Conservation (phyloP, 2,888 invertebrate species). For the Apantesis nais region DNA sequence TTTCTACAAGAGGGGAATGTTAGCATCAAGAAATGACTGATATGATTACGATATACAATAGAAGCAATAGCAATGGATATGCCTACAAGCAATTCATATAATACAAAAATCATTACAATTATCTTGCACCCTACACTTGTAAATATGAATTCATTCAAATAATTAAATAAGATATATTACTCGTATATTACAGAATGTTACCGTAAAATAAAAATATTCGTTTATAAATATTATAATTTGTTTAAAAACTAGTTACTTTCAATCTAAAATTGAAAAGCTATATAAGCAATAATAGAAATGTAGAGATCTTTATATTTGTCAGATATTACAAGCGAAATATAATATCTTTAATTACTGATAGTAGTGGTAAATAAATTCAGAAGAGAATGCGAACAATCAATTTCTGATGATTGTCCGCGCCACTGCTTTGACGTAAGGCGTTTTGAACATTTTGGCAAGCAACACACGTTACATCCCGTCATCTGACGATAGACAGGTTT, state of each 20-base stretch:
- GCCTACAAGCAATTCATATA: slow-evolving; percentile 65
- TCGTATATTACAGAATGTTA: slow-evolving; percentile 72
- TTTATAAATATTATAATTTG: slow-evolving; percentile 72
- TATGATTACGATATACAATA: slow-evolving; percentile 53
- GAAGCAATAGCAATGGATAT: slow-evolving; percentile 61
- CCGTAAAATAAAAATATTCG: slow-evolving; percentile 69
- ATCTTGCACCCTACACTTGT: slow-evolving; percentile 63
- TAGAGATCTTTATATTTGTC: slow-evolving; percentile 61
- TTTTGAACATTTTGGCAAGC: slow-evolving; percentile 5
- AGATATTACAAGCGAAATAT: slow-evolving; percentile 44
- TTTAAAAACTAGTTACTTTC: slow-evolving; percentile 62
- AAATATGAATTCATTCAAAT: slow-evolving; percentile 74
- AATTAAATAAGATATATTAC: slow-evolving; percentile 77
- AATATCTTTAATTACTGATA: slow-evolving; percentile 43
- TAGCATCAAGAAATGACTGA: slow-evolving; percentile 51
- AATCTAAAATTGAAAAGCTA: slow-evolving; percentile 56
- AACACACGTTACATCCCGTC: neutral
- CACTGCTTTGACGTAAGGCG: slow-evolving; percentile 16
- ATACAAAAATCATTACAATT: slow-evolving; percentile 62
- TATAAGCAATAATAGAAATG: slow-evolving; percentile 53
- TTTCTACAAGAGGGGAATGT: slow-evolving; percentile 54
- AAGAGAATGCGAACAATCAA: slow-evolving; percentile 23
- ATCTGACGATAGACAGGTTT: slow-evolving; percentile 7
- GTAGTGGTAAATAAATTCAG: slow-evolving; percentile 17
- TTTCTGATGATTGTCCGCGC: neutral